Evolutionary conservation across 1,140 invertebrate genomes (phyloP), one percentile per base, ranked within the genome.

Genomic region (Diachasma alloeum): DNA sequence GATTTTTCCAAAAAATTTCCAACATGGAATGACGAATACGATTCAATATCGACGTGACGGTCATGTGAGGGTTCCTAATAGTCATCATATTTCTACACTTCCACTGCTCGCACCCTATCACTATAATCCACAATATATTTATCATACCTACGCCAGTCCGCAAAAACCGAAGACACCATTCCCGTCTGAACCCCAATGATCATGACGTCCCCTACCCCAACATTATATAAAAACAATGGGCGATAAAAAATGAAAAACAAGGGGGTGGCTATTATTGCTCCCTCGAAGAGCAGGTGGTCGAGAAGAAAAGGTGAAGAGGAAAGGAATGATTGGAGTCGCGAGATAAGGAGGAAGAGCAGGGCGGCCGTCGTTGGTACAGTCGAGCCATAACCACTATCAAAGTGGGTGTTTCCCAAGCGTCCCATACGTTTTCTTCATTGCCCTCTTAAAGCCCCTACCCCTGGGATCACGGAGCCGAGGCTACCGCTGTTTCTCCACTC

Each of bases 381-480:
- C 59, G 80, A 63, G n/a, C 71, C 68, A 83, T 80, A 82, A 83
- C 79, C 79, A 84, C 82, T 82, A 82, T 83, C 81, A 79, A 81
- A 81, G 79, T 80, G 59, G 80, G 81, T 75, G 82, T 80, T 83
- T 84, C 80, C 82, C 82, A 42, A 37, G 81, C 74, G 84, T 79
- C 78, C 78, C 83, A 78, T 83, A 85, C 80, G 79, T 85, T 85
- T 83, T 63, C 79, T 75, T 76, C 66, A 68, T 68, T 68, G 66
- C 66, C 36, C 66, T 68, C 17, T 36, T 68, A 73, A 75, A 68
- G 76, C 77, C 82, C 75, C 70, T 79, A 74, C 73, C 48, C 59
- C 71, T 24, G 75, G 76, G 75, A 76, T 39, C 66, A 68, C 13
- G 31, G 31, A 31, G 6, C 31, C 31, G 31, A 31, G 6, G 31